A percentile compares a stretch with the other conserved stretches of the same genome.
phyloP scores from a whole-genome alignment of 2,113 vertebrate species.

The Bubo blakistoni region DNA sequence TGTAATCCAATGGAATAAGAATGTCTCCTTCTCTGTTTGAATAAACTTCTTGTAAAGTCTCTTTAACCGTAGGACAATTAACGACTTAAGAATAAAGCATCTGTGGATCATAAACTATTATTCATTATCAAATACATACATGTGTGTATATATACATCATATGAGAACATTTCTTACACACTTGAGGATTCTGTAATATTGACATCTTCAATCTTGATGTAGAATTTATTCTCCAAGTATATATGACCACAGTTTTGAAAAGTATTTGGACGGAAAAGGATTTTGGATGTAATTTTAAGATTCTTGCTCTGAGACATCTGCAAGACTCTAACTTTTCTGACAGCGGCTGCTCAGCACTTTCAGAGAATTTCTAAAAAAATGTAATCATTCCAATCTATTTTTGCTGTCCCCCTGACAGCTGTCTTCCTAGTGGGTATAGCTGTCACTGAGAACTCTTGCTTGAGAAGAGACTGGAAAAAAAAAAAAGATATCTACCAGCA shows the following conservation, averaged over 20 bases:
- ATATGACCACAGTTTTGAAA: neutral
- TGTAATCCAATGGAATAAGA: neutral
- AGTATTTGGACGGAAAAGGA: neutral
- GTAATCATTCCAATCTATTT: slow-evolving; percentile 27
- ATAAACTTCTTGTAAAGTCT: neutral
- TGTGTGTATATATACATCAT: neutral
- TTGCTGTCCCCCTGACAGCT: slow-evolving; percentile 33
- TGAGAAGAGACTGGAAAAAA: neutral
- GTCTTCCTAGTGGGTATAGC: neutral
- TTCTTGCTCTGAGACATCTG: slow-evolving; percentile 24
- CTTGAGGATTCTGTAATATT: neutral
- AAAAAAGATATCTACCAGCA: neutral
- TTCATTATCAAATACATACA: neutral
- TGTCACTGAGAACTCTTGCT: neutral
- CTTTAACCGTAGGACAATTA: neutral
- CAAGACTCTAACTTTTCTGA: neutral
- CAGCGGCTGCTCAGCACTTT: slow-evolving; percentile 27
- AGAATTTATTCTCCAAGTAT: neutral
- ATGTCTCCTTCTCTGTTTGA: neutral
- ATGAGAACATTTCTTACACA: neutral
- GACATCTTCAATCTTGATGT: neutral
- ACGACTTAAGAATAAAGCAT: neutral
- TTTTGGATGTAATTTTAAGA: neutral
- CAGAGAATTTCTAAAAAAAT: neutral
- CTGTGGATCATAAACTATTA: neutral